phyloP scores from a whole-genome alignment of 2,797 vertebrate genomes.

The Corythornis leucogaster region DNA sequence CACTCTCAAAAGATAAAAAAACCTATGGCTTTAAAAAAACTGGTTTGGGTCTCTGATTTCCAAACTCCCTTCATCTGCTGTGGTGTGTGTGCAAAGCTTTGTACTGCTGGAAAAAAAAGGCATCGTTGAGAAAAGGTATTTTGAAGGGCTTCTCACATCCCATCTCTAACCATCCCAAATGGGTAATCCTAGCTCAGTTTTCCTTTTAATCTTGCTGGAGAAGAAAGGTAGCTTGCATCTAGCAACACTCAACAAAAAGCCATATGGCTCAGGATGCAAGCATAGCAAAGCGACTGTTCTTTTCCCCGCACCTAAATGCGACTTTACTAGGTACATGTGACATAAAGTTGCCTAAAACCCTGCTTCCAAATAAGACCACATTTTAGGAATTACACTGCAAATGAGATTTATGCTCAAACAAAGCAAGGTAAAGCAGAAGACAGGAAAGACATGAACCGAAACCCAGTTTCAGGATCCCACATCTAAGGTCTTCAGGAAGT shows the following conservation, averaged over 20 bases:
- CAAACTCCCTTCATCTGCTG: not conserved
- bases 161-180: constrained; percentile 13
- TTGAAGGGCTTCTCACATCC: constrained; percentile 33
- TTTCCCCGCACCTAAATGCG: not conserved
- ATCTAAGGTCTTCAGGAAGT: not conserved
- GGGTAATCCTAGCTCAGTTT: not conserved
- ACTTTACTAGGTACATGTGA: not conserved
- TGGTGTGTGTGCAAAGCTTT: not conserved
- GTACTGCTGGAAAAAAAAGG: not conserved
- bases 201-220: constrained; percentile 18
- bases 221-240: constrained; percentile 13
- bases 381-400: not conserved
- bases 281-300: not conserved
- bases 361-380: not conserved
- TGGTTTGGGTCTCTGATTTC: constrained; percentile 1
- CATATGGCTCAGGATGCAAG: not conserved
- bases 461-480: not conserved
- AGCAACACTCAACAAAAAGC: not conserved
- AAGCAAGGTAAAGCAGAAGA: not conserved
- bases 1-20: constrained; percentile 5
- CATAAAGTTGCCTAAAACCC: not conserved
- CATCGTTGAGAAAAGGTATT: not conserved
- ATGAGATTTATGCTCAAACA: not conserved
- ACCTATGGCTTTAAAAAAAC: not conserved
- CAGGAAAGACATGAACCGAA: not conserved